A percentile compares a stretch with the other conserved stretches of the same genome.
These are phyloP conservation scores for Holothuria glaberrima DNA, from an alignment of 35 echinoderm and acorn worm species.

Conservation along the genomic window DNA sequence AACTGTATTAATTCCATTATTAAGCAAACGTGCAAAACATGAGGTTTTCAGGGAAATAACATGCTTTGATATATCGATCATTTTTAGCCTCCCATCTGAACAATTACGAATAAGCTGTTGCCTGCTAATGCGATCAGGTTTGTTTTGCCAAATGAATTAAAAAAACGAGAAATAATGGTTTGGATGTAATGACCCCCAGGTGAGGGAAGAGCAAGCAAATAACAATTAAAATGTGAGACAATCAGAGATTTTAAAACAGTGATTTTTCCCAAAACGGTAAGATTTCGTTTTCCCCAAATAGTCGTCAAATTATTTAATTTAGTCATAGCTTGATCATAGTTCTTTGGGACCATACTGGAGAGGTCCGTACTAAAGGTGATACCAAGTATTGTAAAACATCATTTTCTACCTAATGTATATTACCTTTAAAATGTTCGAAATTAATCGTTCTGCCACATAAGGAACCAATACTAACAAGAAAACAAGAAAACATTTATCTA, in stretches of 20 bases:
- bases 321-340: conserved; percentile 3
- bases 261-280: conserved; percentile 8
- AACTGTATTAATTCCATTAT: background rate
- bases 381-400: background rate
- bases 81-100: background rate
- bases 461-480: background rate
- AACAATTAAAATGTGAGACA: background rate
- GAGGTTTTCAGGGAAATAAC: background rate
- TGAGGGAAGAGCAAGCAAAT: background rate
- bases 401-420: background rate
- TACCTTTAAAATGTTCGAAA: background rate
- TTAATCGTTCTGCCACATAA: background rate
- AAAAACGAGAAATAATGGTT: conserved; percentile 1
- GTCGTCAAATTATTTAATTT: conserved; percentile 25
- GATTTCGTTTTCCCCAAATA: conserved; percentile 24
- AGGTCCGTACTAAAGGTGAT: background rate
- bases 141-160: conserved; percentile 1
- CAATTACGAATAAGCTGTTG: no score
- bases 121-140: conserved; percentile 20
- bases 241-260: background rate
- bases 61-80: background rate
- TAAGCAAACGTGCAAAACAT: background rate
- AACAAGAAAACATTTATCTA: background rate
- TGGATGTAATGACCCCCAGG: background rate
- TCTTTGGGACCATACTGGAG: background rate